Conservation (phyloP, 2,888 invertebrate genomes). For the Epistrophella euchroma region DNA sequence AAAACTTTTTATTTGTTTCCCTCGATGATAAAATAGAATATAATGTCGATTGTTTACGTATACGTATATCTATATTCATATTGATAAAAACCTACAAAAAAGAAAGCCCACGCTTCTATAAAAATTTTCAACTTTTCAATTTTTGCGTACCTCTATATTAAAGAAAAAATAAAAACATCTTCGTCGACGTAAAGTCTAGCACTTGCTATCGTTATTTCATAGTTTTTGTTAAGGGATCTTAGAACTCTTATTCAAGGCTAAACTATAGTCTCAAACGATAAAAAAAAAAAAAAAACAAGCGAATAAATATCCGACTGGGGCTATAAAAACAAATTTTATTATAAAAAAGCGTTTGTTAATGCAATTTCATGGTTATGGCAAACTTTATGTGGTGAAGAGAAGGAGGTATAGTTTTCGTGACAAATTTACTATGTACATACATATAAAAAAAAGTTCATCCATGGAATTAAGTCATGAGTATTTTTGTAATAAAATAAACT, state of each 20-base stretch:
- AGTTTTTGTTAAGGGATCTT: background rate
- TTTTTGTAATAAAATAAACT: too few species aligned
- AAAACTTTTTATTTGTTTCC: too few species aligned
- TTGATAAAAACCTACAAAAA: background rate
- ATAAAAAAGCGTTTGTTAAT: conserved; percentile 29
- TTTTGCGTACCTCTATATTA: background rate
- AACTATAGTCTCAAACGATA: background rate
- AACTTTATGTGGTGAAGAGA: too few species aligned
- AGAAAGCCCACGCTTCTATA: background rate
- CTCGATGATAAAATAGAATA: too few species aligned
- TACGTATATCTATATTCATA: too few species aligned
- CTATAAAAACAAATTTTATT: conserved; percentile 59
- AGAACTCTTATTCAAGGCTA: conserved; percentile 18
- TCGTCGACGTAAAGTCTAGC: conserved; percentile 58
- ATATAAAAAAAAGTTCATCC: too few species aligned
- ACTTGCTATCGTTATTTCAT: conserved; percentile 19
- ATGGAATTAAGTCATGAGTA: too few species aligned
- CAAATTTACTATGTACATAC: too few species aligned
- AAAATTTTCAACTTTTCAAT: background rate
- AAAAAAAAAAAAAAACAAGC: background rate
- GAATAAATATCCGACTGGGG: conserved; percentile 36
- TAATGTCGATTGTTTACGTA: too few species aligned
- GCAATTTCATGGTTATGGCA: conserved; percentile 23
- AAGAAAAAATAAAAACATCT: background rate
- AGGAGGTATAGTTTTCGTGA: too few species aligned